Evolutionary conservation across 2,797 vertebrate genomes (phyloP).

Genomic region (Cuculus canorus): DNA sequence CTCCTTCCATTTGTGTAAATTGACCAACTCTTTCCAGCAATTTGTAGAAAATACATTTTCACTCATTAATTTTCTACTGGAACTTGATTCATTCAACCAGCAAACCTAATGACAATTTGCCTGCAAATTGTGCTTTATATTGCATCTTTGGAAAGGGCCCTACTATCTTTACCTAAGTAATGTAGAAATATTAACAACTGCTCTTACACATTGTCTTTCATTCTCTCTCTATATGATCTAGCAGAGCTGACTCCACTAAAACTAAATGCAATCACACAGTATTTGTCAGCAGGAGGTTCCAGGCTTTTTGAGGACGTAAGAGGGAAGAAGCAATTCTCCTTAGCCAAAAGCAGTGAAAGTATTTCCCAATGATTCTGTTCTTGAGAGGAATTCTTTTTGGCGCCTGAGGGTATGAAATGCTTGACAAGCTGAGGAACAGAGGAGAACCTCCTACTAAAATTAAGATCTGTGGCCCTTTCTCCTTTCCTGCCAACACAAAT

Average conservation of each 20-base stretch:
- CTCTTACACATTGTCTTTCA: not conserved
- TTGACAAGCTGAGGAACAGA: not conserved
- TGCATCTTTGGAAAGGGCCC: not conserved
- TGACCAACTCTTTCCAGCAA: slow-evolving; percentile 9
- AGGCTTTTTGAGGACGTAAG: not conserved
- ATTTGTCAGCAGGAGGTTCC: not conserved
- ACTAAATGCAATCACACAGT: not conserved
- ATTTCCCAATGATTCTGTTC: not conserved
- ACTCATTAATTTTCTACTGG: slow-evolving; percentile 56
- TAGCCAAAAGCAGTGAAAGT: not conserved
- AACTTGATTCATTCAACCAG: slow-evolving; percentile 62
- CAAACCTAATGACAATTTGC: slow-evolving; percentile 13
- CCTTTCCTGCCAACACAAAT: not conserved
- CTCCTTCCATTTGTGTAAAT: slow-evolving; percentile 43
- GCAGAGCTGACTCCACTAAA: not conserved
- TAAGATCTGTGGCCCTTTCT: not conserved
- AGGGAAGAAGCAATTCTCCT: not conserved
- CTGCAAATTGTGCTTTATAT: not conserved
- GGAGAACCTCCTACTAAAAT: not conserved
- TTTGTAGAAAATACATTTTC: slow-evolving; percentile 65
- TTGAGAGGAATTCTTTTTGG: not conserved
- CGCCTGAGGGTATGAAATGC: not conserved
- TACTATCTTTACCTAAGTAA: not conserved
- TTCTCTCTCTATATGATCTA: not conserved
- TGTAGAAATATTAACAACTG: not conserved